Evolutionary conservation across 2,113 vertebrate genomes (phyloP), one percentile per base, ranked within the genome.

Genomic region (Urocolius indicus): DNA sequence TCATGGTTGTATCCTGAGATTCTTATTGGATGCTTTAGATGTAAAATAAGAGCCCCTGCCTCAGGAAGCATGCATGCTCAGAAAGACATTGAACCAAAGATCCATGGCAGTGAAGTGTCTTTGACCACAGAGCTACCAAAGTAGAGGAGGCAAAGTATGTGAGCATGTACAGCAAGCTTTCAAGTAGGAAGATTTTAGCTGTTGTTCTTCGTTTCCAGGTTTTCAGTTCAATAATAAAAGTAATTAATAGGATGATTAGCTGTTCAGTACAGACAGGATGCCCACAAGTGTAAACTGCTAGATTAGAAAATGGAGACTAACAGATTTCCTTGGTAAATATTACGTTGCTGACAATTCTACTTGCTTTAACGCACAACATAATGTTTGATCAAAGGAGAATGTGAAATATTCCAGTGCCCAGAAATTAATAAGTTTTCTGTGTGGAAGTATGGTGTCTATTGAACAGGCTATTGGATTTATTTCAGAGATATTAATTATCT

Each of bases 351-450:
- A 88, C 16, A 48, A 17, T 62, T 71, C 22, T 66, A 4, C 34
- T 58, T 75, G 43, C 48, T n/a, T 34, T 54, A 75, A 74, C 69
- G 34, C 30, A 46, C 17, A 65, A 92, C 78, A 55, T 49, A 16
- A 51, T n/a, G 30, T 73, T 92, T 8, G 2, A 61, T 80, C 87
- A 45, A 63, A 90, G 32, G 3, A 55, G 62, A 87, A 87, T 3
- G 19, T 75, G 48, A 91, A 90, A 72, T 92, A 92, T 87, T 83
- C 38, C 74, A 85, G 86, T 19, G 69, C 45, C 43, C 11, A 58
- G 41, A 93, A 94, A 93, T 90, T 55, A 90, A 49, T 57, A 87
- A 76, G 45, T 93, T 75, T 97, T 97, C 72, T 92, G 77, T 77
- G 84, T 93, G 79, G 54, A 73, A 96, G 69, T 84, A 41, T 20